Evolutionary conservation across 2,797 vertebrate genomes (phyloP).

Genomic region (Sebastes iracundus): DNA sequence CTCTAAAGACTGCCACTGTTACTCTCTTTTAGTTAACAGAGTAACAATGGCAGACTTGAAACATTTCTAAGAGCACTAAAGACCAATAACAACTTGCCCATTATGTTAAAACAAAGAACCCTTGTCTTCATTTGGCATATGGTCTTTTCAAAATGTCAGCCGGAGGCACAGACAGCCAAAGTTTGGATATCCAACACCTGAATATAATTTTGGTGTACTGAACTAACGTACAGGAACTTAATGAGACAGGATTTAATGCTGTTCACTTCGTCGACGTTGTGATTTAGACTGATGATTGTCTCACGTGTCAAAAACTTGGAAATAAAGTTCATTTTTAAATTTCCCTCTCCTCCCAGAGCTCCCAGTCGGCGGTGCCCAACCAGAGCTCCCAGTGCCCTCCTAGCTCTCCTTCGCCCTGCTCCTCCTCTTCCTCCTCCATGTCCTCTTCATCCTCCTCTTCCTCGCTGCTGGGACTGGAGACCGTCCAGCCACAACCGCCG

Average conservation of each 20-base stretch:
- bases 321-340: neutral
- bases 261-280: neutral
- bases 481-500: constrained; percentile 81
- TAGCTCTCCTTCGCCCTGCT: constrained; percentile 79
- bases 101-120: neutral
- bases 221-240: neutral
- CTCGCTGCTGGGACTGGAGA: constrained; percentile 87
- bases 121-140: neutral
- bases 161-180: neutral
- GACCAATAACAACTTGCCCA: neutral
- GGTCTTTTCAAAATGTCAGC: neutral
- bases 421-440: constrained; percentile 83
- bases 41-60: neutral
- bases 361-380: constrained; percentile 79
- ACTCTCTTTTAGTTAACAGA: no score
- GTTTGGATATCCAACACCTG: neutral
- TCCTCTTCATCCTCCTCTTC: constrained; percentile 85
- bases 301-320: neutral
- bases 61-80: neutral
- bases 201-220: neutral
- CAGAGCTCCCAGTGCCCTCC: constrained; percentile 86
- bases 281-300: neutral
- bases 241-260: neutral
- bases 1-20: no score
- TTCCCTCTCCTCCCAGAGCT: constrained; percentile 65